Conservation (phyloP, 2,113 vertebrate genomes). For the Phyllostomus hastatus region DNA sequence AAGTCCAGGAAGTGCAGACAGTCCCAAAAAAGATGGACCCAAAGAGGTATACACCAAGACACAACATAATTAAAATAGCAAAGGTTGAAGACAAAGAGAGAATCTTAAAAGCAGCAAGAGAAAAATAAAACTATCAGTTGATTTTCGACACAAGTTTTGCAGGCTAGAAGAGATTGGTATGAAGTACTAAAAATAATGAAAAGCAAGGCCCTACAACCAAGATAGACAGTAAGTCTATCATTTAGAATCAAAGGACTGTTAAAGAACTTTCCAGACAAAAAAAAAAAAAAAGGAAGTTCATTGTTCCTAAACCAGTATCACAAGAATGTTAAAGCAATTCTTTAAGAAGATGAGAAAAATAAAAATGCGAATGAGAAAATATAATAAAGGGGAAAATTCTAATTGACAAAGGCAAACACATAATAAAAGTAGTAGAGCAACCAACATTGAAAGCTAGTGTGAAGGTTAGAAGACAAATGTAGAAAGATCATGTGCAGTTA, state of each 20-base stretch:
- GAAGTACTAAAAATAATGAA: not conserved
- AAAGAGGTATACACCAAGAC: not conserved
- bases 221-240: not conserved
- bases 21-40: not conserved
- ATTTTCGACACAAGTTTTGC: not conserved
- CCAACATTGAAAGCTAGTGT: not conserved
- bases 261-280: not conserved
- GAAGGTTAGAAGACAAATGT: not conserved
- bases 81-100: not conserved
- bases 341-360: not conserved
- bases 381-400: not conserved
- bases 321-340: not conserved
- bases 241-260: not conserved
- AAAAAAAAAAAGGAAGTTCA: not conserved
- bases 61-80: not conserved
- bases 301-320: not conserved
- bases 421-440: not conserved
- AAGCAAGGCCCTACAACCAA: not conserved
- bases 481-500: not conserved
- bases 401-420: not conserved
- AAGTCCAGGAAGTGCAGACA: not conserved
- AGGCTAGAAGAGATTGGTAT: not conserved
- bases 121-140: not conserved
- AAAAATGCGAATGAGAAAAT: not conserved
- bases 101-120: not conserved